Conservation (phyloP, 2,888 invertebrate species). For the Chrysodeixis includens region DNA sequence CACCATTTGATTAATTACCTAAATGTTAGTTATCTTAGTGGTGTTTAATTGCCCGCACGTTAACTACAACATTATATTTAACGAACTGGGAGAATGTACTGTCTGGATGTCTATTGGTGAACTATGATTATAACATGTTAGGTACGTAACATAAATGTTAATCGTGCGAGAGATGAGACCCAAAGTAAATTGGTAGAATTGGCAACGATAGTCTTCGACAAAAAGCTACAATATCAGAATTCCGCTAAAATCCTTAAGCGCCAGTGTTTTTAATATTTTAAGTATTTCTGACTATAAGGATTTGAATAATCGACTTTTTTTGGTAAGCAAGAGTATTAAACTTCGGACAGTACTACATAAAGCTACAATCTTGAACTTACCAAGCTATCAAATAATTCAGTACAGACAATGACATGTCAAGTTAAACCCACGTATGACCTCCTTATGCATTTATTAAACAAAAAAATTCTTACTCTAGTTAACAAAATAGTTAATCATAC, state of each 20-base stretch:
- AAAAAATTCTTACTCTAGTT: not conserved
- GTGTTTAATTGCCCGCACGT: constrained; percentile 7
- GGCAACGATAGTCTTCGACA: too few relatives aligned
- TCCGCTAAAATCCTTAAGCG: too few relatives aligned
- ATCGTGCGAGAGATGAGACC: too few relatives aligned
- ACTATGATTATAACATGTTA: not conserved
- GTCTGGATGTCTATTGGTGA: not conserved
- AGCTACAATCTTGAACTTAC: too few relatives aligned
- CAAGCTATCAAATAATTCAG: too few relatives aligned
- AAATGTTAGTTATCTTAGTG: constrained; percentile 11
- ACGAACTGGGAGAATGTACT: not conserved
- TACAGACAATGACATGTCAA: not conserved
- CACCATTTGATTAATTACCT: constrained; percentile 2
- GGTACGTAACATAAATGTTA: not conserved
- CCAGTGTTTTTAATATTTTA: too few relatives aligned
- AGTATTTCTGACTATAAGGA: too few relatives aligned
- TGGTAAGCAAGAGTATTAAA: too few relatives aligned
- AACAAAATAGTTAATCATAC: not conserved
- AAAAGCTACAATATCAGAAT: too few relatives aligned
- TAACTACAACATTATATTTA: not conserved
- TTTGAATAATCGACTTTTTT: too few relatives aligned
- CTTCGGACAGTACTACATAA: too few relatives aligned
- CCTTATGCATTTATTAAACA: not conserved
- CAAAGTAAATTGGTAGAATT: too few relatives aligned
- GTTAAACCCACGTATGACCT: not conserved